phyloP scores from a whole-genome alignment of 2,113 vertebrate genomes.

The Syngnathus floridae region DNA sequence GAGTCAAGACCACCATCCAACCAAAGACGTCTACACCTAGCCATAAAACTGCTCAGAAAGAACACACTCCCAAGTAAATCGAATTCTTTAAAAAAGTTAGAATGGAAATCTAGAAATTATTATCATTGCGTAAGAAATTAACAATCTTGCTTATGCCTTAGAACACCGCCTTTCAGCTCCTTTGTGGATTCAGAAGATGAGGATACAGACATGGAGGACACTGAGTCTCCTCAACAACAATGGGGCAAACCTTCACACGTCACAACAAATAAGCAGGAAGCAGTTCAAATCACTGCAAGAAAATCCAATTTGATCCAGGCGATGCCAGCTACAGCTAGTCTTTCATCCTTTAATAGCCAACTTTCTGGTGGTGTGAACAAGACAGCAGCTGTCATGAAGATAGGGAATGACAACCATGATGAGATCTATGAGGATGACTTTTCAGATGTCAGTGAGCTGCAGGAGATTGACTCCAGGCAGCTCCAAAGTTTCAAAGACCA shows the following conservation, averaged over 20 bases:
- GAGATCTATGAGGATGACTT: conserved; percentile 47
- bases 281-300: conserved; percentile 18
- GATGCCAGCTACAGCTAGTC: conserved; percentile 23
- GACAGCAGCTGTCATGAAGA: conserved; percentile 36
- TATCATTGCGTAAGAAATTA: not conserved
- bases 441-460: conserved; percentile 66
- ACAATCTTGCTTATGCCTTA: conserved; percentile 29
- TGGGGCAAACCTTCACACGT: conserved; percentile 35
- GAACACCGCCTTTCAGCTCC: conserved; percentile 83
- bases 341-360: conserved; percentile 14
- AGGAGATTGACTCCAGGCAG: conserved; percentile 56
- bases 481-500: conserved; percentile 52
- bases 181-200: conserved; percentile 77
- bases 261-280: conserved; percentile 14
- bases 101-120: not conserved
- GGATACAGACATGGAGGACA: conserved; percentile 61
- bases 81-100: not conserved
- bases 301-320: conserved; percentile 22
- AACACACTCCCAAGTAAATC: conserved; percentile 33
- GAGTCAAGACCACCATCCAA: conserved; percentile 47
- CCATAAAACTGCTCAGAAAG: conserved; percentile 33
- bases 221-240: conserved; percentile 30
- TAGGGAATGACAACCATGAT: conserved; percentile 54
- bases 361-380: conserved; percentile 28
- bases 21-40: conserved; percentile 72